Conservation (phyloP, 2,797 vertebrate genomes). For the Notolabrus celidotus region DNA sequence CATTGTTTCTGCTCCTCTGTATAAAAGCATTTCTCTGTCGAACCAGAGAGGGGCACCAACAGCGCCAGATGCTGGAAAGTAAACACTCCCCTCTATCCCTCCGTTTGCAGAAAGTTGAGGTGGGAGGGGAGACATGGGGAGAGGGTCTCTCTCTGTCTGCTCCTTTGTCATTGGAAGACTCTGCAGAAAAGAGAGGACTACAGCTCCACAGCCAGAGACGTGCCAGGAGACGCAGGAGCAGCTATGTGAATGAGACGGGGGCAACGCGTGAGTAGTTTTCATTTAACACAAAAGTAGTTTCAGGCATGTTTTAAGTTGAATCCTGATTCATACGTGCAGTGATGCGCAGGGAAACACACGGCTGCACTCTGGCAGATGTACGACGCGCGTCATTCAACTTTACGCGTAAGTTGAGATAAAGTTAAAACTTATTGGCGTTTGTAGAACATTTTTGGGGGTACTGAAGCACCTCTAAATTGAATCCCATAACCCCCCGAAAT, state of each 20-base stretch:
- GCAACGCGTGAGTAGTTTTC: conserved; percentile 72
- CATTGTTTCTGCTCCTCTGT: neutral
- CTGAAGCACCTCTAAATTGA: too few species aligned
- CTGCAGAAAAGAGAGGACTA: conserved; percentile 35
- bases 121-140: conserved; percentile 57
- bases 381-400: neutral
- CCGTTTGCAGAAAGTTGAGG: conserved; percentile 50
- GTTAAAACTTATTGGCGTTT: too few species aligned
- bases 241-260: conserved; percentile 65
- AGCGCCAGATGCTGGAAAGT: conserved; percentile 35
- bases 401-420: neutral
- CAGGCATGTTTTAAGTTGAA: neutral
- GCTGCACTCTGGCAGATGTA: neutral
- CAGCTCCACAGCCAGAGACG: conserved; percentile 24
- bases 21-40: conserved; percentile 15
- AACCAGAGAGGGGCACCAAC: conserved; percentile 67
- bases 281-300: neutral
- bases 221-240: conserved; percentile 3
- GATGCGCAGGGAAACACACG: conserved; percentile 35
- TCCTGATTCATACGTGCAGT: neutral
- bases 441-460: too few species aligned
- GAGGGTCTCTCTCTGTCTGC: conserved; percentile 72
- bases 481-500: too few species aligned
- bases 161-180: conserved; percentile 82
- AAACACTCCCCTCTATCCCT: conserved; percentile 10